These are phyloP conservation scores for Helogale parvula DNA, from an alignment of 2,113 vertebrate species.

Conservation along the genomic window DNA sequence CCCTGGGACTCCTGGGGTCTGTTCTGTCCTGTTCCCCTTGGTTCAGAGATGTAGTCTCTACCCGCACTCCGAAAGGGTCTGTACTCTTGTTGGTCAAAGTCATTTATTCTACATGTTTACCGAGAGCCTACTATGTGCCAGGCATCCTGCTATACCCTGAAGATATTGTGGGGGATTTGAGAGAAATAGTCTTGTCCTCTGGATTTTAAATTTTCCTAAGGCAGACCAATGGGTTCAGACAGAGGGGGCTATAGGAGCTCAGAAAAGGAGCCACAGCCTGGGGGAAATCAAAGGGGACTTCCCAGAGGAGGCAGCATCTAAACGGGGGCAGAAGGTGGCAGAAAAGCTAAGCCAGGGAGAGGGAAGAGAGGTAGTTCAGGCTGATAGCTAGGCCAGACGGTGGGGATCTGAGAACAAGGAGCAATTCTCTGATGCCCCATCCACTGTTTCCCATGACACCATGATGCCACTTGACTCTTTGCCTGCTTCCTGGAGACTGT, in stretches of 20 bases:
- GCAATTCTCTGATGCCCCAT: neutral
- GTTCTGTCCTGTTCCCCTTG: neutral
- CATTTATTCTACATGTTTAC: neutral
- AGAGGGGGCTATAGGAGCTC: neutral
- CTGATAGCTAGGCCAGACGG: neutral
- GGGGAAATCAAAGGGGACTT: neutral
- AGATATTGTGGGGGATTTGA: neutral
- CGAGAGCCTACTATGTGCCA: neutral
- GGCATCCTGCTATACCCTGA: neutral
- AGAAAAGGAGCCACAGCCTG: neutral
- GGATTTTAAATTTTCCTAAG: neutral
- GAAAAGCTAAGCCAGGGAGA: neutral
- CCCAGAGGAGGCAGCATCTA: neutral
- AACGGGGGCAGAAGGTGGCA: neutral
- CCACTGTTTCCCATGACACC: neutral
- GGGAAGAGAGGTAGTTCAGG: neutral
- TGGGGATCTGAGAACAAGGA: rapidly evolving
- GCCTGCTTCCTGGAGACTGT: neutral
- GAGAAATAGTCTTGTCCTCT: neutral
- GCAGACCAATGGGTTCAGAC: neutral
- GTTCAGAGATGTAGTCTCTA: neutral
- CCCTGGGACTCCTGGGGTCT: neutral
- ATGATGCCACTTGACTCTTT: neutral
- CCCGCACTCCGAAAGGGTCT: neutral
- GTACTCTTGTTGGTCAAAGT: neutral